Evolutionary conservation across 2,797 vertebrate genomes (phyloP), one percentile per base, ranked within the genome.

Genomic region (Sitta carolinensis): DNA sequence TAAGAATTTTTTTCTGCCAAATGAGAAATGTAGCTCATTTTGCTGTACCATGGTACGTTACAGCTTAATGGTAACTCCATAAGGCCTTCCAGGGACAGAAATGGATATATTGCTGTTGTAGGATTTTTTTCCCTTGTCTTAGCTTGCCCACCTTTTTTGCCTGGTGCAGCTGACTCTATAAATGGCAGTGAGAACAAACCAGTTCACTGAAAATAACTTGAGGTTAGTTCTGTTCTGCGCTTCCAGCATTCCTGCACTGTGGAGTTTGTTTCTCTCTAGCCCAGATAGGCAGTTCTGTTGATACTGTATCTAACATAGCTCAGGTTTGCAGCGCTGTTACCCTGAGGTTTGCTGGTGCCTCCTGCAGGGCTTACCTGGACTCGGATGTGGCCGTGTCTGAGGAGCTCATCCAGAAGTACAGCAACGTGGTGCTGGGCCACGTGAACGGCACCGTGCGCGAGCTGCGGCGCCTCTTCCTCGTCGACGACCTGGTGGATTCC

Each of bases 401-500:
- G 84, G 99, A 99, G 18, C 62, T 98, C 89, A 98, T 99, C 87
- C 98, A 99, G 95, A 99, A 99, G 94, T 99, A 99, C 98, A 98
- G 99, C 26, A 99, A 98, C 61, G 45, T 98, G 16, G 98, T 97
- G 87, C 98, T 99, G 85, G 97, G 98, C 58, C 98, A 98, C 30
- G 62, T 99, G 94, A 99, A 99, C 93, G 97, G 97, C 95, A 97
- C 85, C 19, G 96, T 99, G 42, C 96, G 96, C 27, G 98, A 99
- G 89, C 96, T 99, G 59, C 97, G 99, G 48, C 99, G 98, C 68
- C 98, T 99, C 77, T 99, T 99, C 97, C 98, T 99, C 93, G 99
- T 99, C 1, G 99, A 99, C 89, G 99, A 99, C 96, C 97, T 99
- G 97, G 98, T 99, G 42, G 99, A 99, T 97, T 99, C 99, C 87